Base-by-base conservation (phyloP, 2,797 vertebrate species). In the Phyllotis vaccarum region DNA sequence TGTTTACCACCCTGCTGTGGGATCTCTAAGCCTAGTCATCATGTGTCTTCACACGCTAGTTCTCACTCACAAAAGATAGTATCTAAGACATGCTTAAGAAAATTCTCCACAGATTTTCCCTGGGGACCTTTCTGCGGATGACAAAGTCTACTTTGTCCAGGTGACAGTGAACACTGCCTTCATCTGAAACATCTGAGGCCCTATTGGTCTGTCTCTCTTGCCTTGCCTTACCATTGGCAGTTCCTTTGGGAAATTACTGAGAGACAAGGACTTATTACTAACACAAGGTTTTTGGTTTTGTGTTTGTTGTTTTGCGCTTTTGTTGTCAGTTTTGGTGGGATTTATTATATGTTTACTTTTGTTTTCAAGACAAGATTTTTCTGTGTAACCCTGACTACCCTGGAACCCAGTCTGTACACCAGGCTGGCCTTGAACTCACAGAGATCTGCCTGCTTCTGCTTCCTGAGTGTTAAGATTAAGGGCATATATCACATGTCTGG, bases 241-340 rank as follows among this genome's bases (percentile, higher is more conserved):
- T 64, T 89, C 49, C 91, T 66, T 81, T 89, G 37, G 56, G 72
- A 95, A 93, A 70, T 64, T 75, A 49, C 58, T 54, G 22, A 11
- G 16, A 64, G 19, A 74, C 46, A 5, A 95, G 37, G 17, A 17
- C 40, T 68, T 81, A 92, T 86, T 74, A 72, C 8, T 82, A 82
- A 46, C 19, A 46, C 8, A 62, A 43, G 21, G 21, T 3, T 74
- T 80, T 43, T 27, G n/a, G 22, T 81, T 37, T 60, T 27, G 12
- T 60, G 64, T n/a, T n/a, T 68, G 16, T n/a, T n/a, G n/a, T 68
- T n/a, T 68, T n/a, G 1, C 31, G 4, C 6, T 16, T 34, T 29
- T 62, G 24, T 24, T 60, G 56, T 60, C 27, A 8, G 7, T 10
- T 58, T 62, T 62, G 27, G 60, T 31, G 29, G 62, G 11, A 13